Evolutionary conservation across 2,797 vertebrate species (phyloP), one percentile per base, ranked within the genome.

Genomic region (Oreochromis grahami): DNA sequence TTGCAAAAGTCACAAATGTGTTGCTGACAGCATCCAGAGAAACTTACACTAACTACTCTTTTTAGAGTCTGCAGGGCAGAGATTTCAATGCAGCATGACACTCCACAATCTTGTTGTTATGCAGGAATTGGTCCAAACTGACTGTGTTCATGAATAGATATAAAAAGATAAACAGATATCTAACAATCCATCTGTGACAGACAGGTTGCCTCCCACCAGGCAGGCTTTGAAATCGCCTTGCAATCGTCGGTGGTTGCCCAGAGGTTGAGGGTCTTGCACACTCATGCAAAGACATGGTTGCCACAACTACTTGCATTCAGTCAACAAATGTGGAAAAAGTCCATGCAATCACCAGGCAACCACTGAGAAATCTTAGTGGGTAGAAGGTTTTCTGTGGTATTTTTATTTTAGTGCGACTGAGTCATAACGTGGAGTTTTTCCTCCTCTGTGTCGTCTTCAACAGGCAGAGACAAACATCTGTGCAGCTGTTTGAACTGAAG

Each of bases 271-370:
- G 60, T 21, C 11, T 0, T 38, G 60, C 19, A 1, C 19, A 13
- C 34, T 21, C 34, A 21, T 2, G 21, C 38, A 17, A 70, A 15
- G 8, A 70, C 41, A 17, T 17, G 21, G 41, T 70, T 45, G 0
- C 41, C 21, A 45, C 65, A 17, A 5, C 14, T 70, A 45, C 65
- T 45, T 70, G 14, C 0, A 0, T 26, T 17, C 38, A 6, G 14
- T 70, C 41, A 5, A 43, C 24, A 17, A 17, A 26, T 11, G 24
- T 29, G 21, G 21, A 1, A 70, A 45, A 45, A 29, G 8, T 70
- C 65, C 21, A 1, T 5, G 41, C 5, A 17, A 17, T 70, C 65
- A 26, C 15, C 21, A n/a, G 38, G 13, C 38, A 38, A 41, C 34
- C 60, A 9, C 12, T 8, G 60, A 24, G n/a, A 24, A 43, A 24